Evolutionary conservation across 2,888 invertebrate genomes (phyloP).

Genomic region (Trypoxylon attenuatum): DNA sequence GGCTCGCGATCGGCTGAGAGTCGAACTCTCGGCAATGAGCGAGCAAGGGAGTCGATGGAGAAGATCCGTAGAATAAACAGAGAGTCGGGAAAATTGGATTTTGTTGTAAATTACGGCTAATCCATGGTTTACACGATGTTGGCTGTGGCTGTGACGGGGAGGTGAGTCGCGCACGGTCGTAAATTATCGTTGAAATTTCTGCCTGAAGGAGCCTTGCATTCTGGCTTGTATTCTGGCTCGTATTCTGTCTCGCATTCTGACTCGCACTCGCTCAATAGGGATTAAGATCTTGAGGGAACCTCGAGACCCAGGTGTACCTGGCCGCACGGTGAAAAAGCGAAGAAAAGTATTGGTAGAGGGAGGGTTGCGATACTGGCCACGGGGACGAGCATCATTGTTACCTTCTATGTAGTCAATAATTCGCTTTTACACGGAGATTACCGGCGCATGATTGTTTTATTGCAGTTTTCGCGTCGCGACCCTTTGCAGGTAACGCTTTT

Average conservation of each 20-base stretch:
- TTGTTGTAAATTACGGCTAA: slow-evolving; percentile 64
- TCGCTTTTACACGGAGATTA: slow-evolving; percentile 64
- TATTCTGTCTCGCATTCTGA: background rate
- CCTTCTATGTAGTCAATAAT: slow-evolving; percentile 45
- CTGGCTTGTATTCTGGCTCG: too few species aligned
- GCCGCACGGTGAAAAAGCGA: background rate
- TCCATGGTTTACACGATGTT: slow-evolving; percentile 55
- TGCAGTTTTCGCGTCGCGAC: slow-evolving; percentile 24
- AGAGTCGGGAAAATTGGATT: slow-evolving; percentile 61
- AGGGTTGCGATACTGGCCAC: too few species aligned
- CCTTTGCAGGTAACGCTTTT: slow-evolving; percentile 14
- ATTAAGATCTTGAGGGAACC: slow-evolving; percentile 32
- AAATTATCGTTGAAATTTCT: slow-evolving; percentile 45
- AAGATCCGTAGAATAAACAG: slow-evolving; percentile 52
- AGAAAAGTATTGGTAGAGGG: too few species aligned
- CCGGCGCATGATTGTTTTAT: slow-evolving; percentile 60
- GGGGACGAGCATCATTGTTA: slow-evolving; percentile 21
- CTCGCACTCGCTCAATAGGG: slow-evolving; percentile 39
- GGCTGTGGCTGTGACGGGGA: slow-evolving; percentile 26
- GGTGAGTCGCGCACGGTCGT: slow-evolving; percentile 35
- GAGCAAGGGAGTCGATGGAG: background rate
- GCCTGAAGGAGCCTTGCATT: too few species aligned
- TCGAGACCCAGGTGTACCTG: slow-evolving; percentile 25
- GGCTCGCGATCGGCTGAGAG: background rate
- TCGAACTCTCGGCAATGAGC: background rate